Conservation (phyloP, 2,888 invertebrate species). For the Hydrotaea cyrtoneurina region DNA sequence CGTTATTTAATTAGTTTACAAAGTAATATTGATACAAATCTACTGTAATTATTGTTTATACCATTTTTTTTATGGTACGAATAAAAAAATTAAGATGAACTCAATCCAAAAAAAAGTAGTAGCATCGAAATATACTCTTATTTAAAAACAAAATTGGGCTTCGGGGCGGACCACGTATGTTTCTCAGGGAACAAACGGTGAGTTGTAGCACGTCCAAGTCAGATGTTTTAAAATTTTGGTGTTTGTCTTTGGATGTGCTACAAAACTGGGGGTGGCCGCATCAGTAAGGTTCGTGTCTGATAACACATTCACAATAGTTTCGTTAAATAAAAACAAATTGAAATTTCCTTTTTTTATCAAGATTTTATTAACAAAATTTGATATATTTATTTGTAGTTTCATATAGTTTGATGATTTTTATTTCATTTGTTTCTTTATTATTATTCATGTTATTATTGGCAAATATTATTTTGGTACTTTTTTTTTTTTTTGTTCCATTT, state of each 20-base stretch:
- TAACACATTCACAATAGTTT: no score
- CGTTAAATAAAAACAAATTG: not conserved
- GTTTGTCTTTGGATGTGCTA: no score
- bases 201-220: no score
- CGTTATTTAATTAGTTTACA: not conserved
- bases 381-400: constrained; percentile 53
- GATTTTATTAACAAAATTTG: constrained; percentile 64
- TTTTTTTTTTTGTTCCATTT: constrained; percentile 26
- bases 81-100: constrained; percentile 41
- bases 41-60: constrained; percentile 10
- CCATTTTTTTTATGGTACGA: constrained; percentile 39
- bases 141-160: no score
- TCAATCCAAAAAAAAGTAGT: no score
- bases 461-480: constrained; percentile 52
- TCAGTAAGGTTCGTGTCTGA: no score
- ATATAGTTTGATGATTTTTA: constrained; percentile 40
- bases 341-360: constrained; percentile 48
- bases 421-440: constrained; percentile 36
- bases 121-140: no score
- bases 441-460: constrained; percentile 58
- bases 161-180: no score
- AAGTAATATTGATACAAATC: not conserved
- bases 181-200: no score
- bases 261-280: no score
- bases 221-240: no score